Base-by-base conservation (phyloP, 2,888 invertebrate species). In the Linhomoeus sp. region DNA sequence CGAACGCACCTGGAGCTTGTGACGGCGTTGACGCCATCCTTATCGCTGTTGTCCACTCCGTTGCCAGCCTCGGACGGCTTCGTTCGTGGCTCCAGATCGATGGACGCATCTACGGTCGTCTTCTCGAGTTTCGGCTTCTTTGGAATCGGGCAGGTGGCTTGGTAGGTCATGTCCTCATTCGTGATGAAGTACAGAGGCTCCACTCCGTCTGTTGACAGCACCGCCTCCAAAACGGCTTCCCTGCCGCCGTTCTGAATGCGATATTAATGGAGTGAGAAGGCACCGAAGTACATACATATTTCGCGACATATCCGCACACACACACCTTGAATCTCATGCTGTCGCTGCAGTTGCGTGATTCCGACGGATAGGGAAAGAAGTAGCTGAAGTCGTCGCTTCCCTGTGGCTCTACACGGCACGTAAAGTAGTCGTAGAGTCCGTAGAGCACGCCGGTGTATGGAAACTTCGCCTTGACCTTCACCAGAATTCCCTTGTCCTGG, bases 131-230 rank as follows among this genome's bases (percentile, higher is more conserved):
- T 23, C 5, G 12, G 41, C 12, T 25, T 15, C 23, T 7, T 17
- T 2, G 12, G 17, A 3, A 14, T 15, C 1, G 57, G 59, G 39
- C 59, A 61, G 33, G 51, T 53, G 2, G 61, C 61, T 37, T 61
- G 61, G 47, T 58, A 63, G 25, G 62, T 62, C 42, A 62, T 45
- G 45, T 62, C 62, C 37, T 62, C 62, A 2, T 62, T 55, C 19
- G 63, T 63, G 46, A 63, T 62, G 46, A 64, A 63, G 47, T 63
- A 63, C n/a, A 63, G 51, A 5, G 63, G 63, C 42, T 64, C 60
- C 2, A 63, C 59, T 12, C 63, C 63, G 49, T 63, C 63, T 2
- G 63, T 63, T 14, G 64, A 64, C 33, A 63, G 49, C 24, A 63
- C 63, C 2, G 62, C 60, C 46, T 63, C 63, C 25, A 63, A 52